A percentile compares a stretch with the other conserved stretches of the same genome.
Evolutionary conservation across 2,797 vertebrate species (phyloP).

Genomic region (Enteromius thamalakanensis): DNA sequence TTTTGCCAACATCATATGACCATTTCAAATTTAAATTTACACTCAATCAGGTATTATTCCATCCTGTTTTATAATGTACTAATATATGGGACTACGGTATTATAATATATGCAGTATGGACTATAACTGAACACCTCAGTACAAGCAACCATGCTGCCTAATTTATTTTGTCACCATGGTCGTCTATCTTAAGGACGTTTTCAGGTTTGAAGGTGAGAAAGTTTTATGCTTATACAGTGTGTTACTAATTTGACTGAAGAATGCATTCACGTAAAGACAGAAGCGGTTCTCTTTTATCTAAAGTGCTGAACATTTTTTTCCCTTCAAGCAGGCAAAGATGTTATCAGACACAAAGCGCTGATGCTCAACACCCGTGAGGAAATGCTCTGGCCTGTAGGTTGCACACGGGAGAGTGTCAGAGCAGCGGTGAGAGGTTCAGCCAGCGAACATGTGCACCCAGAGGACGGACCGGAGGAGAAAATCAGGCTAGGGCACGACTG

Average conservation of each 20-base stretch:
- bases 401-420: constrained; percentile 31
- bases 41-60: too few relatives aligned
- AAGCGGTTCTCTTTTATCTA: constrained; percentile 10
- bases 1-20: too few relatives aligned
- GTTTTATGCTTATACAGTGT: not conserved
- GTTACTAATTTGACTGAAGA: constrained; percentile 19
- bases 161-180: not conserved
- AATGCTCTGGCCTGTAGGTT: constrained; percentile 30
- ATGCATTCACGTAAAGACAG: not conserved
- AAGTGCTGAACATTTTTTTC: constrained; percentile 22
- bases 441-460: constrained; percentile 48
- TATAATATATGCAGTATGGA: constrained; percentile 10
- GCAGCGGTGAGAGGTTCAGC: constrained; percentile 49
- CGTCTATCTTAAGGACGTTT: constrained; percentile 23
- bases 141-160: not conserved
- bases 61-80: not conserved
- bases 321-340: constrained; percentile 22
- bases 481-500: constrained; percentile 27
- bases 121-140: constrained; percentile 9
- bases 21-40: too few relatives aligned
- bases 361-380: constrained; percentile 25
- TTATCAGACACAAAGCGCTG: constrained; percentile 34
- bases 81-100: not conserved
- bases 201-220: constrained; percentile 23
- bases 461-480: constrained; percentile 47